phyloP scores from a whole-genome alignment of 2,888 invertebrate species.

The Ormia ochracea region DNA sequence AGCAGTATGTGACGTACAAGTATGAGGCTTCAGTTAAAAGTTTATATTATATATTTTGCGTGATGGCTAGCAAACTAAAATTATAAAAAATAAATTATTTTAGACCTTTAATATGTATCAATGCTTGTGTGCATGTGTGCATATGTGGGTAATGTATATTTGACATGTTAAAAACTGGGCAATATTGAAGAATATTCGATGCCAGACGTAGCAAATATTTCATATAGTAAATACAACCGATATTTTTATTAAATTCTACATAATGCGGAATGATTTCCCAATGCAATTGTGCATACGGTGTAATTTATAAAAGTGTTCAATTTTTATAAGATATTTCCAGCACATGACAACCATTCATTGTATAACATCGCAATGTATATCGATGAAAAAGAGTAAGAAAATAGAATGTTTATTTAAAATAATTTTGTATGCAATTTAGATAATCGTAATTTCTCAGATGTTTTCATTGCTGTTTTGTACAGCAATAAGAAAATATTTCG shows the following conservation, averaged over 20 bases:
- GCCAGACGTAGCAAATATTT: too few relatives aligned
- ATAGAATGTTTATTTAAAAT: constrained; percentile 78
- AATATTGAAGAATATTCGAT: constrained; percentile 10
- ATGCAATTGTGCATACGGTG: too few relatives aligned
- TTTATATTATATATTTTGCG: not conserved
- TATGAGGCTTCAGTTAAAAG: not conserved
- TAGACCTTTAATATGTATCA: constrained; percentile 25
- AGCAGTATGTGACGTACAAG: not conserved
- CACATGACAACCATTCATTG: not conserved
- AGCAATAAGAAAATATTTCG: constrained; percentile 44
- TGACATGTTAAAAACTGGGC: constrained; percentile 61
- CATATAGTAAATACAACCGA: too few relatives aligned
- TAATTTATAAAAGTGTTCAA: not conserved
- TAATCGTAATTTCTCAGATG: constrained; percentile 71
- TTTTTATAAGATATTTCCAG: not conserved
- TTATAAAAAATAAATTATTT: constrained; percentile 2
- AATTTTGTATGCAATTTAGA: constrained; percentile 78
- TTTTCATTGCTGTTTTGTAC: constrained; percentile 26
- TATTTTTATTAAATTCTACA: too few relatives aligned
- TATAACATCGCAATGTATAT: not conserved
- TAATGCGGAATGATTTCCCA: too few relatives aligned
- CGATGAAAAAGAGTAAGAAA: constrained; percentile 65
- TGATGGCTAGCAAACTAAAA: not conserved
- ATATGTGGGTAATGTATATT: too few relatives aligned
- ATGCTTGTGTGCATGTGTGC: too few relatives aligned